A percentile compares a stretch with the other conserved stretches of the same genome.
Evolutionary conservation across 2,888 invertebrate species (phyloP).

Genomic region (Caenorhabditis sp.): DNA sequence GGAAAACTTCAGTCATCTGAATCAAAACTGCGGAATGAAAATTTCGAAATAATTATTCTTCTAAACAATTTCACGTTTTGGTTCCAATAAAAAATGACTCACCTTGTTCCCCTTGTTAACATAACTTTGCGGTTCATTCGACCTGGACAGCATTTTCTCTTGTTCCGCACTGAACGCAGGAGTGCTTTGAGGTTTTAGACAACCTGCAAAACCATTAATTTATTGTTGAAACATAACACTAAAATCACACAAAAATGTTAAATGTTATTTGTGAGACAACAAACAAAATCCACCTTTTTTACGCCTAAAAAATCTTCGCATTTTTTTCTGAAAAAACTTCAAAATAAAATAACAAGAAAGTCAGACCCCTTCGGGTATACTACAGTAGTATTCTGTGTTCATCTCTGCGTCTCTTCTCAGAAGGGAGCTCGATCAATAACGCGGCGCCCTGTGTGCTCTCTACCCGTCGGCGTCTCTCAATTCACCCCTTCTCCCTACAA

Average conservation of each 20-base stretch:
- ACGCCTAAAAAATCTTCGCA: not conserved
- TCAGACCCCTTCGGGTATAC: too few relatives aligned
- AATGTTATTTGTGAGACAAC: not conserved
- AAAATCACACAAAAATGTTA: not conserved
- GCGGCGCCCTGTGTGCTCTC: not conserved
- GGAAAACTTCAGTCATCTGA: not conserved
- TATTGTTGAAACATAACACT: not conserved
- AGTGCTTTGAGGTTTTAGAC: constrained; percentile 30
- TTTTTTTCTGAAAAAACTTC: not conserved
- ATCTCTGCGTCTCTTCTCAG: not conserved
- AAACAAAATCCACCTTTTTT: not conserved
- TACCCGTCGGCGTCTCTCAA: constrained; percentile 7
- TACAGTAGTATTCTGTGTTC: not conserved
- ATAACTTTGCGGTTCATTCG: constrained; percentile 50
- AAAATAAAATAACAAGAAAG: not conserved
- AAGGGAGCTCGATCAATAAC: not conserved
- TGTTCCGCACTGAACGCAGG: constrained; percentile 43
- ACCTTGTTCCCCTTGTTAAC: constrained; percentile 42
- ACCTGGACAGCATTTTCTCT: constrained; percentile 44
- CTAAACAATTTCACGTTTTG: too few relatives aligned
- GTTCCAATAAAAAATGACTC: constrained; percentile 12
- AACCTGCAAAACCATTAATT: constrained; percentile 23
- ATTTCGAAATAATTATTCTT: too few relatives aligned
- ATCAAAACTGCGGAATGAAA: not conserved
- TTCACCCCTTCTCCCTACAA: constrained; percentile 12